A percentile compares a stretch with the other conserved stretches of the same genome.
These are phyloP conservation scores for Archips crataeganus DNA, from an alignment of 2,888 invertebrate genomes.

Conservation along the genomic window DNA sequence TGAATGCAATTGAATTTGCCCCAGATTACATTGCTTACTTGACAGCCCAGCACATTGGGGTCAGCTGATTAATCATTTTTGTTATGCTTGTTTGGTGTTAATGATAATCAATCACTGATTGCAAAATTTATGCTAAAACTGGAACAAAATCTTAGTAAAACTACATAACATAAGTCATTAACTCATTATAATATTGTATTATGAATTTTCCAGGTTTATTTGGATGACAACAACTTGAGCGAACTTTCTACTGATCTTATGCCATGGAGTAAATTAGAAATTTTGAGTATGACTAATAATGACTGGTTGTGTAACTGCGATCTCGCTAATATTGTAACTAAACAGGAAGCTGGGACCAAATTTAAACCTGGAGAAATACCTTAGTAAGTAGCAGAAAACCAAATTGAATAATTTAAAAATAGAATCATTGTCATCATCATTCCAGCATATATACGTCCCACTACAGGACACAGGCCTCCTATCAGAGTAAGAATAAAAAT, in stretches of 20 bases:
- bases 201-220: slow-evolving; percentile 80
- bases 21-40: slow-evolving; percentile 75
- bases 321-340: slow-evolving; percentile 72
- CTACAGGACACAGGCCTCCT: no score
- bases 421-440: no score
- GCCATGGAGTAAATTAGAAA: slow-evolving; percentile 84
- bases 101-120: slow-evolving; percentile 60
- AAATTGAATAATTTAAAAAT: no score
- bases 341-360: slow-evolving; percentile 71
- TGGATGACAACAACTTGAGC: slow-evolving; percentile 87
- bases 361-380: slow-evolving; percentile 73
- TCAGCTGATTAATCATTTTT: slow-evolving; percentile 76
- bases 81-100: slow-evolving; percentile 63
- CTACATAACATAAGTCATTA: background rate
- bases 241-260: slow-evolving; percentile 82
- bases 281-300: slow-evolving; percentile 87
- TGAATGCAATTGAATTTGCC: slow-evolving; percentile 64
- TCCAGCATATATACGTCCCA: no score
- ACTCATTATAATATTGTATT: background rate
- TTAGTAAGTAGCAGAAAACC: slow-evolving; percentile 63
- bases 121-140: slow-evolving; percentile 65
- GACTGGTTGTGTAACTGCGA: slow-evolving; percentile 88
- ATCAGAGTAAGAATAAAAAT: no score
- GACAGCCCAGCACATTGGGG: slow-evolving; percentile 69
- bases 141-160: slow-evolving; percentile 43